Conservation (phyloP, 2,113 vertebrate species). For the Protobothrops mucrosquamatus region DNA sequence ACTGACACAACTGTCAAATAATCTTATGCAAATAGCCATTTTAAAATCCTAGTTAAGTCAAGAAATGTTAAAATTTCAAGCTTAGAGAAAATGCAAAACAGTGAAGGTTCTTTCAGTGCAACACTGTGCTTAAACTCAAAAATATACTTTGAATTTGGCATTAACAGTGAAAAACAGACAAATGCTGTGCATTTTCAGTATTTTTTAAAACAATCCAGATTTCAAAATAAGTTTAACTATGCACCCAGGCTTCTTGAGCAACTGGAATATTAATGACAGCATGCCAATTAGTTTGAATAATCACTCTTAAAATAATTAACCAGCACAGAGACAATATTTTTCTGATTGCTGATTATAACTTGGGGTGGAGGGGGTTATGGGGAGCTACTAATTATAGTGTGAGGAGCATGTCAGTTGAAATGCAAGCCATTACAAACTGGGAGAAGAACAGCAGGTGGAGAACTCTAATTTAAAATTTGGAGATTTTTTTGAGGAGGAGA, state of each 20-base stretch:
- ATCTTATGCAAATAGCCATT: slow-evolving; percentile 18
- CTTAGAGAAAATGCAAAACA: neutral
- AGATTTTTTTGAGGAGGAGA: neutral
- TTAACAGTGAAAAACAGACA: neutral
- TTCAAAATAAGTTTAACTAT: neutral
- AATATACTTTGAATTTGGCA: neutral
- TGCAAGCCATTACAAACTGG: slow-evolving; percentile 22
- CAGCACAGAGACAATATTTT: slow-evolving; percentile 45
- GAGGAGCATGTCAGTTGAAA: slow-evolving; percentile 13
- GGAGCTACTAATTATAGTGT: slow-evolving; percentile 16
- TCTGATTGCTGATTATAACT: slow-evolving; percentile 53
- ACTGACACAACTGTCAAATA: slow-evolving; percentile 41
- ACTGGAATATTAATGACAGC: slow-evolving; percentile 15
- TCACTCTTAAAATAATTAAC: slow-evolving; percentile 40
- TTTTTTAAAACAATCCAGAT: neutral
- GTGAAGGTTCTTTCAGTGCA: neutral
- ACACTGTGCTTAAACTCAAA: neutral
- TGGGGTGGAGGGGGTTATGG: slow-evolving; percentile 28
- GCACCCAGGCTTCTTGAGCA: slow-evolving; percentile 8
- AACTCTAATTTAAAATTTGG: neutral
- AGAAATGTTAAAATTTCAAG: neutral
- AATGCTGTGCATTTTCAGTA: neutral
- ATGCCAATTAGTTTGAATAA: slow-evolving; percentile 27
- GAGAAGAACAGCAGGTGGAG: neutral
- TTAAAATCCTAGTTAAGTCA: neutral